A percentile compares a stretch with the other conserved stretches of the same genome.
phyloP scores from a whole-genome alignment of 92 coral and sea anemone genomes.

The Phenganax subtilis region DNA sequence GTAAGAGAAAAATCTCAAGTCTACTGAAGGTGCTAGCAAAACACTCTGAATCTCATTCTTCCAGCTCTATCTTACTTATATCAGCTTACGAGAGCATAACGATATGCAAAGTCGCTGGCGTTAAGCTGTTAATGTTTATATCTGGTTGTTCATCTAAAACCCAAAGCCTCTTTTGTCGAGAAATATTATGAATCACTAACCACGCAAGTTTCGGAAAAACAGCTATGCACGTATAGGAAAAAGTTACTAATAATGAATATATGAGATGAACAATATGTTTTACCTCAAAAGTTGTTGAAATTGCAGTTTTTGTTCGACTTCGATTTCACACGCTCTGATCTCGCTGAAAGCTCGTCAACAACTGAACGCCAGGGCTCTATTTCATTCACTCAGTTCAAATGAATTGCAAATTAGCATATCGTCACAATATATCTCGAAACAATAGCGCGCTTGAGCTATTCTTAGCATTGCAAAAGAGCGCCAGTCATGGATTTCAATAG shows the following conservation, averaged over 20 bases:
- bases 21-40: not conserved
- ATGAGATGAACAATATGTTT: not conserved
- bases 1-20: constrained; percentile 29
- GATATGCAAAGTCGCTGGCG: constrained; percentile 6
- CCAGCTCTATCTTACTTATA: not conserved
- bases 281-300: constrained; percentile 12
- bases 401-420: constrained; percentile 32
- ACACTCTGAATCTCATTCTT: not conserved
- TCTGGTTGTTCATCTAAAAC: constrained; percentile 6
- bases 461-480: constrained; percentile 35
- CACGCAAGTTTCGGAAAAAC: not conserved
- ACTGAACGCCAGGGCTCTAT: constrained; percentile 31
- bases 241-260: not conserved
- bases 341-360: constrained; percentile 31
- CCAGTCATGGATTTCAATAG: not conserved
- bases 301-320: constrained; percentile 20
- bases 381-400: constrained; percentile 6
- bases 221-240: not conserved
- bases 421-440: constrained; percentile 15
- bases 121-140: constrained; percentile 1
- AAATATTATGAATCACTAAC: not conserved
- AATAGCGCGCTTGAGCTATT: constrained; percentile 33
- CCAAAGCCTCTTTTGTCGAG: not conserved
- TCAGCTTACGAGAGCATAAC: not conserved
- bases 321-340: constrained; percentile 35